Conservation (phyloP, 1,140 invertebrate genomes). For the Drosophila pallidifrons region DNA sequence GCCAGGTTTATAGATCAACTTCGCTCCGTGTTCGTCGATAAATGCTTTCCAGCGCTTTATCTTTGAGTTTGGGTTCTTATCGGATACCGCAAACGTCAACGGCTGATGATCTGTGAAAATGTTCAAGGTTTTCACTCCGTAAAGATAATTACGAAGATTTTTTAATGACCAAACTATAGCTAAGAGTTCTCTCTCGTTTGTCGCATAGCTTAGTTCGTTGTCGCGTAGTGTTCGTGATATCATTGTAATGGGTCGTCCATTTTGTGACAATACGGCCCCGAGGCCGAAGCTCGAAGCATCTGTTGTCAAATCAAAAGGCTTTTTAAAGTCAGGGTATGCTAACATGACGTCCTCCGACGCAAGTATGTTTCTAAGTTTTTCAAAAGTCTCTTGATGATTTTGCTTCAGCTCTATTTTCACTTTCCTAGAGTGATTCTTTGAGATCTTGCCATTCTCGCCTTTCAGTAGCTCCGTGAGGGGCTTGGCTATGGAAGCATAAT, state of each 20-base stretch:
- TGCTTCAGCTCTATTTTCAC: too few relatives aligned
- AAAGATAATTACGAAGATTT: constrained; percentile 21
- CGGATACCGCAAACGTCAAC: constrained; percentile 21
- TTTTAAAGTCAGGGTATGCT: constrained; percentile 25
- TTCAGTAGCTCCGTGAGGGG: too few relatives aligned
- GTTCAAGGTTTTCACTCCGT: constrained; percentile 4
- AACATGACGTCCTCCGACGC: constrained; percentile 34
- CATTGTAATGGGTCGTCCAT: constrained; percentile 28
- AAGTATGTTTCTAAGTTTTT: constrained; percentile 27
- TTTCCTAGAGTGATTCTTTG: too few relatives aligned
- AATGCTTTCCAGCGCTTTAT: constrained; percentile 29
- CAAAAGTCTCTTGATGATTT: constrained; percentile 7
- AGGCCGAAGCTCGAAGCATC: constrained; percentile 21
- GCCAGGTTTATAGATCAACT: constrained; percentile 38
- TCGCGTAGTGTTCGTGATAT: constrained; percentile 20
- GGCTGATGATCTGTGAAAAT: constrained; percentile 36
- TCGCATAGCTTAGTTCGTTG: constrained; percentile 19
- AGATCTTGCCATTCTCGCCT: too few relatives aligned
- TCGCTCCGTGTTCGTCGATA: constrained; percentile 34
- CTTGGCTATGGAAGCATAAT: too few relatives aligned
- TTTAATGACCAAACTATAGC: constrained; percentile 26
- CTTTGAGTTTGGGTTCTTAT: constrained; percentile 31
- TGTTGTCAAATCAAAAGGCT: constrained; percentile 31
- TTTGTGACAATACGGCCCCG: constrained; percentile 23
- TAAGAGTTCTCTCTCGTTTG: constrained; percentile 28